Conservation (phyloP, 2,113 vertebrate species). For the Bambusicola thoracicus region DNA sequence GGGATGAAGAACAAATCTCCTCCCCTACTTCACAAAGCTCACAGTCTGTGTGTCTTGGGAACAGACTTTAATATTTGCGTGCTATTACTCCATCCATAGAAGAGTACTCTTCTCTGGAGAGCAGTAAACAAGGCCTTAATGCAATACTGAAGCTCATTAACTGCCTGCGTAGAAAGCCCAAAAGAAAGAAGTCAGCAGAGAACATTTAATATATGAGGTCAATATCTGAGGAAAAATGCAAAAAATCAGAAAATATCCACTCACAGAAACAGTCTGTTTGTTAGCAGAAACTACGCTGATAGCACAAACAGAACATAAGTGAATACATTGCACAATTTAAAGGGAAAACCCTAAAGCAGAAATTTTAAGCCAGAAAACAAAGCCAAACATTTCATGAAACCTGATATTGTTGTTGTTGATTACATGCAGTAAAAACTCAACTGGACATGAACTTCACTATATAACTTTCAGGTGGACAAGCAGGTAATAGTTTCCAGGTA, state of each 20-base stretch:
- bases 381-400: background rate
- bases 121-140: background rate
- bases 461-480: background rate
- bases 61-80: conserved; percentile 29
- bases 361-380: background rate
- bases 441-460: background rate
- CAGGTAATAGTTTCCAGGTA: background rate
- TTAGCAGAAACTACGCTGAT: background rate
- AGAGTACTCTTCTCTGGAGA: background rate
- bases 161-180: background rate
- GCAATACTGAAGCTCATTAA: conserved; percentile 42
- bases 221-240: conserved; percentile 48
- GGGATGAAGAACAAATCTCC: background rate
- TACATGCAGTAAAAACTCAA: background rate
- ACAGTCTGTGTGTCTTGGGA: background rate
- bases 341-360: background rate
- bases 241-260: conserved; percentile 25
- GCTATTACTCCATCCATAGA: background rate
- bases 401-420: background rate
- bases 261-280: conserved; percentile 3
- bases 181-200: conserved; percentile 20
- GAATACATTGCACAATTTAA: background rate
- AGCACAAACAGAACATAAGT: conserved; percentile 28
- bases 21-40: background rate
- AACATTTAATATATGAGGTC: background rate